Evolutionary conservation across 1,140 invertebrate species (phyloP).

Genomic region (Zeugodacus cucurbitae): DNA sequence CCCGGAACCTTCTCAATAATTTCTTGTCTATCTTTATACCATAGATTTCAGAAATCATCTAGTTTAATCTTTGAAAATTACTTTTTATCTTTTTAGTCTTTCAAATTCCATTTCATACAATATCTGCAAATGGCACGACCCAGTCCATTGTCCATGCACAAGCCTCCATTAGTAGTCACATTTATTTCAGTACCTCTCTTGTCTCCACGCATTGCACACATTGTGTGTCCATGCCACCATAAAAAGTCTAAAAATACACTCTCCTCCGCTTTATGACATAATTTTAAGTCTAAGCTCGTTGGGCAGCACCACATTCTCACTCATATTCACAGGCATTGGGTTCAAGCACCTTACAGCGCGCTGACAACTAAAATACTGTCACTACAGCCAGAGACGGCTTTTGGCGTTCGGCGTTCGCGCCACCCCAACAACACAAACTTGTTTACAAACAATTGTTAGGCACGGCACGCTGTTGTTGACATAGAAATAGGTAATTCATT

Average conservation of each 20-base stretch:
- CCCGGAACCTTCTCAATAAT: too few relatives aligned
- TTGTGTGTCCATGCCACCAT: background rate
- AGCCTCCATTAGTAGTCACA: too few relatives aligned
- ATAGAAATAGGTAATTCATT: conserved; percentile 37
- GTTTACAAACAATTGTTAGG: background rate
- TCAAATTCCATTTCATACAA: too few relatives aligned
- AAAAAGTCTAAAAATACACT: background rate
- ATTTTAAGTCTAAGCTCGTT: background rate
- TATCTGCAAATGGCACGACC: too few relatives aligned
- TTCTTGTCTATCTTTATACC: too few relatives aligned
- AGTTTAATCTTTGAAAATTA: too few relatives aligned
- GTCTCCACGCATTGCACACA: background rate
- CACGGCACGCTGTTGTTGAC: background rate
- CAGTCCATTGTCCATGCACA: too few relatives aligned
- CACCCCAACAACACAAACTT: background rate
- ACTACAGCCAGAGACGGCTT: background rate
- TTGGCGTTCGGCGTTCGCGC: background rate
- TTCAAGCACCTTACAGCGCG: background rate
- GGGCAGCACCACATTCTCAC: background rate
- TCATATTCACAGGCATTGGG: background rate
- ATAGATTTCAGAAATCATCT: too few relatives aligned
- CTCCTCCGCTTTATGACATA: background rate
- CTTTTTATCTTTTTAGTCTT: too few relatives aligned
- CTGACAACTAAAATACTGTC: background rate
- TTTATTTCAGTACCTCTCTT: too few relatives aligned